Evolutionary conservation across 2,888 invertebrate species (phyloP), one percentile per base, ranked within the genome.

Genomic region (Latrodectus hesperus): DNA sequence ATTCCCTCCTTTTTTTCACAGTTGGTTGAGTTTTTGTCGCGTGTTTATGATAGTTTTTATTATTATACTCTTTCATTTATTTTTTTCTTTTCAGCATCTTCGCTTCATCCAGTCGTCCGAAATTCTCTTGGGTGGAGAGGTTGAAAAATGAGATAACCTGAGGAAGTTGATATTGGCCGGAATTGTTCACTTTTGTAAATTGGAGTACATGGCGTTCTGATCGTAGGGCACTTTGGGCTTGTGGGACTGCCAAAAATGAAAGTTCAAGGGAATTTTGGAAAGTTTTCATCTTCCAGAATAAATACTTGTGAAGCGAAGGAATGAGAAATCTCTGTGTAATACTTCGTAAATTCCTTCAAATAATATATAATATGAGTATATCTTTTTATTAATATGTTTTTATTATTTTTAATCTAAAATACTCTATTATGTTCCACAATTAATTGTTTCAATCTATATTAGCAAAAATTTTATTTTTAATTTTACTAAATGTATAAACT

Each of bases 11-110:
- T 71, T 60, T 71, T 38, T 77, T 64, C 67, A 68, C 82, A 74
- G 67, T 82, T 82, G 68, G 75, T 14, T 68, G 38, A 26, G 55
- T 60, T 67, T 75, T 60, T 68, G 52, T 38, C 26, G 78, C 53
- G 72, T 84, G 84, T 78, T 84, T 65, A 77, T 84, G 73, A 84
- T 74, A 65, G 74, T 49, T 82, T 67, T 67, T 67, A 17, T 67
- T 22, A 22, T 22, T 22, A 67, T 17, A 17, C 22, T n/a, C 17
- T 55, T 3, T 6, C 16, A 14, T 55, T 55, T 55, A 14, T 55
- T 14, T 55, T 79, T 70, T 55, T 79, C 71, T 71, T 55, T 79
- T 79, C 55, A 55, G 52, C 16, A 49, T 14, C 9, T 22, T 12
- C 67, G 65, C 60, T 79, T 70, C 79, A 71, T 71, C 70, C 71